Base-by-base conservation (phyloP, 1,140 invertebrate genomes). In the Leptinotarsa defecta region DNA sequence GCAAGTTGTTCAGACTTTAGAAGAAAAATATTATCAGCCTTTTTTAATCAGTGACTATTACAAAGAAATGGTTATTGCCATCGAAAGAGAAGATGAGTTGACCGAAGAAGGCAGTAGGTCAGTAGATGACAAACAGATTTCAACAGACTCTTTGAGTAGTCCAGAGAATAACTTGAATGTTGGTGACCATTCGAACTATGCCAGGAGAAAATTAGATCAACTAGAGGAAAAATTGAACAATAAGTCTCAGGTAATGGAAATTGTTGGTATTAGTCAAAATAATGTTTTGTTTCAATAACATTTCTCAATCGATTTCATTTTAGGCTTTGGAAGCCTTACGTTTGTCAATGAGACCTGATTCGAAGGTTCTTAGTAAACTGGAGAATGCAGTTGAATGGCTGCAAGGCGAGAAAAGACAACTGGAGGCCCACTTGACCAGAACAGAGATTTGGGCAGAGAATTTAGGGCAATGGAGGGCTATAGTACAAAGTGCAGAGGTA, bases 401-500 rank as follows among this genome's bases (percentile, higher is more conserved):
- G 52, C 91, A 93, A 71, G 90, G 90, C 3, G 94, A 96, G 80
- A 92, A 92, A 82, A 86, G 92, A 72, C 89, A 94, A 75, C 83
- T 96, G 15, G 94, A 96, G 84, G 92, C 92, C 1, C 95, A 96
- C 86, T 88, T 96, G 48, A 90, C 91, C n/a, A 89, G 95, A 52
- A 96, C 95, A 0, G 94, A 96, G 86, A 91, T 92, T 67, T 97
- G 95, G 95, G 93, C 92, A 3, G 93, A 96, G 79, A 94, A 96
- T 85, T 87, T 96, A 72, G 95, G 95, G 22, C 89, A 90, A 74
- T 97, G 95, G 95, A 89, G 91, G 77, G 94, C 94, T 8, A 90
- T 91, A 67, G 92, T 96, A 6, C 92, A 95, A 83, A 93, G 91
- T 80, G 93, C 93, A 15, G 92, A 95, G 87, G 92, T 95, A 86